Evolutionary conservation across 2,113 vertebrate genomes (phyloP), one percentile per base, ranked within the genome.

Genomic region (Ginglymostoma cirratum): DNA sequence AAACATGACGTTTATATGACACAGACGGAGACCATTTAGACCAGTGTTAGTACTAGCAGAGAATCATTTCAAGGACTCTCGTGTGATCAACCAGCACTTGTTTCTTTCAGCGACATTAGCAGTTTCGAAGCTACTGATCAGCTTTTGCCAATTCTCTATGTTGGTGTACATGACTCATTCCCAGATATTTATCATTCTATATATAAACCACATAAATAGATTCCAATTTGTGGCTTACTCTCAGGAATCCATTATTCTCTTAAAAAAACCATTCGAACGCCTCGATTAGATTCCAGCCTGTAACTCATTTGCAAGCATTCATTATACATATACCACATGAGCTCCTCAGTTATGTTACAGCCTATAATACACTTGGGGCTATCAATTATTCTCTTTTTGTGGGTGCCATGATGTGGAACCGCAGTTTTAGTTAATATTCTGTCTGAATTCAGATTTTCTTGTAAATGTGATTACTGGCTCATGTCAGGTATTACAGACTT

Each of bases 401-500:
- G 61, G 55, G 61, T 66, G 89, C 89, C 61, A 38, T 21, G 34
- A 66, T 93, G 89, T 93, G 89, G 89, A 93, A 93, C 89, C 38
- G 61, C 55, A 66, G 89, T n/a, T 93, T 93, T 93, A 93, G 61
- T 93, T 93, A 93, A 93, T 93, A 93, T 93, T 93, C 89, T 66
- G 89, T 8, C 61, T 93, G 89, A 93, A 93, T 93, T 93, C 61
- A 66, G n/a, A n/a, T 66, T 93, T 93, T 93, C 89, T 93, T 93
- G 89, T 93, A 93, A 93, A 93, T 93, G 61, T 93, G 61, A 93
- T 93, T 93, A 93, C 89, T 67, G 34, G 89, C 61, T 93, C 89
- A 93, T 93, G 89, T 67, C 89, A 93, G 89, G 89, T 93, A 93
- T 93, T 93, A 93, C 89, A 93, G 89, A 93, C 89, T 93, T 93